Evolutionary conservation across 2,113 vertebrate species (phyloP).

Genomic region (Lagopus leucura): DNA sequence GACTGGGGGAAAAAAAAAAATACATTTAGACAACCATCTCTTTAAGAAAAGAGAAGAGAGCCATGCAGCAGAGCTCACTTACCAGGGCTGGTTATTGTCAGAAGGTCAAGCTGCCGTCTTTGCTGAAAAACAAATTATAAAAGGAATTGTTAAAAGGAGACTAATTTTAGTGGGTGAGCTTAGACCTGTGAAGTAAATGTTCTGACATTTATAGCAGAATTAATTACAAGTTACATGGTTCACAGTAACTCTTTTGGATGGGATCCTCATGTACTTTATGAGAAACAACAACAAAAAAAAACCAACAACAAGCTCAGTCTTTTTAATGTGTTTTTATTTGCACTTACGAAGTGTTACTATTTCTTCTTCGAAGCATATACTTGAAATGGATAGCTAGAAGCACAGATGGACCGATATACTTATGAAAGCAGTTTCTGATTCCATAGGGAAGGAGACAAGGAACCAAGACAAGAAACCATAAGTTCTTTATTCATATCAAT

Average conservation of each 20-base stretch:
- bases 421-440: conserved; percentile 64
- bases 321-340: conserved; percentile 62
- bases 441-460: conserved; percentile 44
- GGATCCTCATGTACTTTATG: conserved; percentile 3
- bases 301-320: background rate
- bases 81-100: conserved; percentile 96
- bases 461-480: conserved; percentile 39
- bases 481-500: conserved; percentile 63
- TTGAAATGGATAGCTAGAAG: conserved; percentile 65
- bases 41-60: conserved; percentile 57
- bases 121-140: conserved; percentile 91
- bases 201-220: conserved; percentile 54
- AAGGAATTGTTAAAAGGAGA: conserved; percentile 57
- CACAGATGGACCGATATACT: conserved; percentile 49
- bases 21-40: conserved; percentile 73
- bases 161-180: conserved; percentile 58
- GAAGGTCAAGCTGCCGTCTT: conserved; percentile 92
- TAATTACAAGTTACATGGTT: conserved; percentile 34
- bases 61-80: conserved; percentile 73
- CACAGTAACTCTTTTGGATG: conserved; percentile 22
- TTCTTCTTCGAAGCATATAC: conserved; percentile 47
- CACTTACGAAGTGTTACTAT: conserved; percentile 36
- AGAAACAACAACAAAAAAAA: background rate
- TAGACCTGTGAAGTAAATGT: conserved; percentile 31
- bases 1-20: background rate